phyloP scores from a whole-genome alignment of 2,888 invertebrate genomes.

The Erpobdella octoculata region DNA sequence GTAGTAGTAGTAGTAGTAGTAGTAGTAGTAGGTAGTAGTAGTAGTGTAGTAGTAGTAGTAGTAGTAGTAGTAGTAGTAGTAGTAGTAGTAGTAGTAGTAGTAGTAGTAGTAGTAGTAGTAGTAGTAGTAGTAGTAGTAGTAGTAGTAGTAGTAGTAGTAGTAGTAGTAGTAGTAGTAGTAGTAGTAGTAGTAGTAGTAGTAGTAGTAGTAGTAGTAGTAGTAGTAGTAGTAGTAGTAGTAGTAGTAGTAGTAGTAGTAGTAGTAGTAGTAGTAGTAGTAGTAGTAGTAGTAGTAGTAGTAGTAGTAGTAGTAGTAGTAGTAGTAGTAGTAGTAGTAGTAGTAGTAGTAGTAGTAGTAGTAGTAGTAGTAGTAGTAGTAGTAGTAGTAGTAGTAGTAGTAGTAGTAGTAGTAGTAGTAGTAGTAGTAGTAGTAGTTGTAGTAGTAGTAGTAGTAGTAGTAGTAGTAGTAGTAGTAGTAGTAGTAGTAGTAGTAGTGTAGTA shows the following conservation, averaged over 20 bases:
- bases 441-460: conserved; percentile 18
- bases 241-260: conserved; percentile 28
- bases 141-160: conserved; percentile 29
- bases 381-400: conserved; percentile 22
- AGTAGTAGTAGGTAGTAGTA: too few species aligned
- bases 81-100: conserved; percentile 29
- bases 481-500: too few species aligned
- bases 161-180: conserved; percentile 29
- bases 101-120: conserved; percentile 29
- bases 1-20: too few species aligned
- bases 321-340: conserved; percentile 27
- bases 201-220: conserved; percentile 29
- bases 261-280: conserved; percentile 27
- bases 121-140: conserved; percentile 29
- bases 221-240: conserved; percentile 29
- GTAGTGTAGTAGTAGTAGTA: too few species aligned
- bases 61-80: too few species aligned
- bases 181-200: conserved; percentile 29
- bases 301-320: conserved; percentile 27
- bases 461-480: conserved; percentile 29
- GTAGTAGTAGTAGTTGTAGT: conserved; percentile 29
- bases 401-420: conserved; percentile 26
- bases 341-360: conserved; percentile 26
- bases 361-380: conserved; percentile 17
- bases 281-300: conserved; percentile 27